Evolutionary conservation across 2,888 invertebrate genomes (phyloP), one percentile per base, ranked within the genome.

Genomic region (Microplitis manilae): DNA sequence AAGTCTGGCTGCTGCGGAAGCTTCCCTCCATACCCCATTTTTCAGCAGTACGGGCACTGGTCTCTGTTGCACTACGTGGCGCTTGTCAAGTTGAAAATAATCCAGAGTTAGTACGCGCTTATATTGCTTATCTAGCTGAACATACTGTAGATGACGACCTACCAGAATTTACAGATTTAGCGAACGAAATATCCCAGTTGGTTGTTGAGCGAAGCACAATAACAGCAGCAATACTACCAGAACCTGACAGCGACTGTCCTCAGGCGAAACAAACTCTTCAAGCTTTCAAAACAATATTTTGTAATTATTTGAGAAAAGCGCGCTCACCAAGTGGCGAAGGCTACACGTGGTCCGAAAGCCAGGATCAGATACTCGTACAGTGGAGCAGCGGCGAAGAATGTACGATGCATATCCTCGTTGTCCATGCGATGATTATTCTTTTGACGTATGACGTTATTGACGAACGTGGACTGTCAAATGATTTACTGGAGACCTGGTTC

Each of bases 11-110:
- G 40, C 88, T 93, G 0, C 91, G 91, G 39, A 93, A 93, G 77
- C 91, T 96, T 75, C 95, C 95, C 65, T 92, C 92, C 50, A 93
- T 97, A 79, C 94, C 95, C 0, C 96, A 97, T 89, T 97, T 98
- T 91, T 90, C 91, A 13, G 91, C 93, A 2, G 93, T 96, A 9
- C 92, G 94, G 41, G 92, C 92, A n/a, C 93, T 94, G 79, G 93
- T 95, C 77, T 93, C 94, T 78, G 90, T 90, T 1, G 95, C 95
- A 67, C 89, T 97, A n/a, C 92, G 96, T 5, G 94, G 96, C 81
- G 98, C 98, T 0, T 95, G 97, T 87, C 95, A 96, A 86, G 96
- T 97, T 77, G 98, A 98, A 91, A 97, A 97, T 84, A 94, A 95
- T 85, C 96, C 97, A 0, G 91, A 92, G 0, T 91, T 96, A 88